Evolutionary conservation across 2,888 invertebrate species (phyloP).

Genomic region (Melanophora roralis): DNA sequence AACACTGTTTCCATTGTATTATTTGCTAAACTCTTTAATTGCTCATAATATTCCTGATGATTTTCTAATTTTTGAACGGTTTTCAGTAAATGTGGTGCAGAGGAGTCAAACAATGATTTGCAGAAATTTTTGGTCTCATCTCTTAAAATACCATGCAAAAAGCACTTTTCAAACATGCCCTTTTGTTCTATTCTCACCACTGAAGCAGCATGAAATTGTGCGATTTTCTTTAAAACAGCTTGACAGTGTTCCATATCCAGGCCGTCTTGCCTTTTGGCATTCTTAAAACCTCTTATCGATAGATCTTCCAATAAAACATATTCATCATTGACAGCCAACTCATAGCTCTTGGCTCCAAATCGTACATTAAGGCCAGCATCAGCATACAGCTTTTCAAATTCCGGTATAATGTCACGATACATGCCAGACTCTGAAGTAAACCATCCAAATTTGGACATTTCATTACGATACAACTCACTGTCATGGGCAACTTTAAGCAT

Average conservation of each 20-base stretch:
- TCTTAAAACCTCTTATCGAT: constrained; percentile 65
- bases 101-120: constrained; percentile 26
- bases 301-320: constrained; percentile 68
- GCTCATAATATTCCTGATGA: constrained; percentile 64
- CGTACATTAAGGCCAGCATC: constrained; percentile 48
- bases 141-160: constrained; percentile 40
- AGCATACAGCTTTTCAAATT: constrained; percentile 62
- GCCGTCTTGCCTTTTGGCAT: constrained; percentile 66
- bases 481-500: constrained; percentile 72
- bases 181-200: constrained; percentile 63
- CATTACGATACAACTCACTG: constrained; percentile 27
- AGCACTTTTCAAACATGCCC: constrained; percentile 58
- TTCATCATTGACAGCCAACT: constrained; percentile 28
- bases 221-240: constrained; percentile 65
- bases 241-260: constrained; percentile 67
- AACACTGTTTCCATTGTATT: constrained; percentile 55
- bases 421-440: constrained; percentile 67
- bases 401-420: constrained; percentile 51
- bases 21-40: constrained; percentile 60
- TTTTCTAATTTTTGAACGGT: constrained; percentile 63
- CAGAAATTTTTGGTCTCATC: constrained; percentile 42
- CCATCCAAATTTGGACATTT: constrained; percentile 66
- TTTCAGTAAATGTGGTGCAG: constrained; percentile 35
- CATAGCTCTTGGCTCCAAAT: constrained; percentile 52
- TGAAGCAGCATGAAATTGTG: constrained; percentile 71